These are phyloP conservation scores for Callocephalon fimbriatum DNA, from an alignment of 2,113 vertebrate species.

Conservation along the genomic window DNA sequence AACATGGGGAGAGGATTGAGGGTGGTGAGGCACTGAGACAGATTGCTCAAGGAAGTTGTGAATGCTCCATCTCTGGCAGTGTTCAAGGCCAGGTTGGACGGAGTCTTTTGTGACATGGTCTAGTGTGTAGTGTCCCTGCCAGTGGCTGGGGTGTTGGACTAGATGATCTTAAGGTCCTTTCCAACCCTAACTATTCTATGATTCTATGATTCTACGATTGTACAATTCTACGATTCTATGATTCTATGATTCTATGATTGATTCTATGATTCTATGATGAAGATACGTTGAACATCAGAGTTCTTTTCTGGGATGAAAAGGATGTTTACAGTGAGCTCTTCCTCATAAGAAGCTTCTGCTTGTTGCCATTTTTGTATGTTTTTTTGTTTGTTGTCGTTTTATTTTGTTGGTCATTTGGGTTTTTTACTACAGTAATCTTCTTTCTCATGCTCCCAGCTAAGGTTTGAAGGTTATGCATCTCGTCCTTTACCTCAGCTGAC, in stretches of 20 bases:
- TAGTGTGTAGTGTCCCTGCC: not conserved
- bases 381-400: not conserved
- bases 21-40: not conserved
- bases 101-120: not conserved
- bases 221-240: no score
- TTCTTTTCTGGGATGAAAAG: not conserved
- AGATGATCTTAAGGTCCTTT: not conserved
- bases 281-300: not conserved
- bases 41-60: not conserved
- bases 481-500: not conserved
- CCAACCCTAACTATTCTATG: not conserved
- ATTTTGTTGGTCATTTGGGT: fast-evolving
- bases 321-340: not conserved
- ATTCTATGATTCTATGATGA: not conserved
- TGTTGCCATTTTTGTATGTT: not conserved
- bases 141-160: not conserved
- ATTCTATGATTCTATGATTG: not conserved
- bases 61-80: not conserved
- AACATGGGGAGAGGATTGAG: not conserved
- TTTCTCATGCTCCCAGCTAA: not conserved
- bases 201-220: not conserved
- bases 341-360: not conserved
- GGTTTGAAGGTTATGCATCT: not conserved
- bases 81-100: not conserved
- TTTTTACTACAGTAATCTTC: not conserved